A percentile compares a stretch with the other conserved stretches of the same genome.
phyloP scores from a whole-genome alignment of 1,140 invertebrate genomes.

The Drosophila santomea region DNA sequence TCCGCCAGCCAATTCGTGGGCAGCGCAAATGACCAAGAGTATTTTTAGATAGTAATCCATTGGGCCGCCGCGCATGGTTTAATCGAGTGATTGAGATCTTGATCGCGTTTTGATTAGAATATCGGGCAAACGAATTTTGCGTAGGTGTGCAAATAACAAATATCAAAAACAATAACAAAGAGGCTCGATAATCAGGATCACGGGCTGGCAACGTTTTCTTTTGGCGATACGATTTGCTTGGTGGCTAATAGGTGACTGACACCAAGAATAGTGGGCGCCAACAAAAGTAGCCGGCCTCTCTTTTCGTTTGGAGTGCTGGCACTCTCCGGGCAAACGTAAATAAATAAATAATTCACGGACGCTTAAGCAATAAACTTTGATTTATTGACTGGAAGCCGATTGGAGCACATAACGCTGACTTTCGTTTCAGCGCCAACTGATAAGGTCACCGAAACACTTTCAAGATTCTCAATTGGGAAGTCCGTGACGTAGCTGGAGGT shows the following conservation, averaged over 20 bases:
- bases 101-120: constrained; percentile 59
- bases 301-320: constrained; percentile 8
- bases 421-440: constrained; percentile 41
- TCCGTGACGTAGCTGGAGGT: constrained; percentile 30
- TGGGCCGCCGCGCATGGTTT: constrained; percentile 60
- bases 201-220: constrained; percentile 13
- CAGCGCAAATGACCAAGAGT: constrained; percentile 47
- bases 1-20: constrained; percentile 30
- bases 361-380: constrained; percentile 65
- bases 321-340: constrained; percentile 42
- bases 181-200: constrained; percentile 47
- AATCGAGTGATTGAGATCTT: constrained; percentile 45
- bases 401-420: constrained; percentile 12
- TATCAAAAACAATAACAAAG: constrained; percentile 61
- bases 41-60: constrained; percentile 67
- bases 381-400: constrained; percentile 56
- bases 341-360: constrained; percentile 62
- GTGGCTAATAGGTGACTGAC: constrained; percentile 58
- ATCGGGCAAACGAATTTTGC: constrained; percentile 46
- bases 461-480: constrained; percentile 9
- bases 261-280: constrained; percentile 18
- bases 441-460: constrained; percentile 33
- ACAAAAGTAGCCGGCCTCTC: constrained; percentile 24
- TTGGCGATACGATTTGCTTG: constrained; percentile 49
- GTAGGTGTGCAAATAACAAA: constrained; percentile 29